Conservation (phyloP, 2,888 invertebrate species). For the Drosophila nigricruria region DNA sequence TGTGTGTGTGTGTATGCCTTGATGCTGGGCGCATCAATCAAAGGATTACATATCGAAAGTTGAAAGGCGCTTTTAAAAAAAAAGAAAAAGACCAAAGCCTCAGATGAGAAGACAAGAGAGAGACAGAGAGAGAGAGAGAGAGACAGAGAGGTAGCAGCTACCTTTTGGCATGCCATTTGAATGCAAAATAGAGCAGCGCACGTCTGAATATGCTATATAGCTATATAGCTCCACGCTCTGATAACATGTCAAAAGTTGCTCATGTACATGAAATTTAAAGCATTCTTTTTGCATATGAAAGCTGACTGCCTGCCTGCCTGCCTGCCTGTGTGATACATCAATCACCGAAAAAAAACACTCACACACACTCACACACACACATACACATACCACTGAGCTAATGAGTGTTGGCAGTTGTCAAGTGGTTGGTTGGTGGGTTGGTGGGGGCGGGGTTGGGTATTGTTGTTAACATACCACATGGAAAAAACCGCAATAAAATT, state of each 20-base stretch:
- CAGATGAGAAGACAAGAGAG: background rate
- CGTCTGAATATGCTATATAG: background rate
- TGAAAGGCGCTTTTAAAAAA: constrained; percentile 69
- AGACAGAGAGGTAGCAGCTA: background rate
- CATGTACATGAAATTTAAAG: constrained; percentile 66
- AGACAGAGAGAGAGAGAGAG: constrained; percentile 1
- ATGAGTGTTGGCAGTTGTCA: constrained; percentile 67
- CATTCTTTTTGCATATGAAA: constrained; percentile 36
- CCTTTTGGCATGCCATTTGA: constrained; percentile 66
- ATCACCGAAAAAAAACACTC: constrained; percentile 53
- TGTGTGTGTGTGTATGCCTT: constrained; percentile 39
- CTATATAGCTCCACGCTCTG: constrained; percentile 13
- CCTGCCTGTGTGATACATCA: constrained; percentile 56
- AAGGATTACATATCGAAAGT: constrained; percentile 80
- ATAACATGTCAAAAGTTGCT: constrained; percentile 65
- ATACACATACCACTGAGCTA: constrained; percentile 47
- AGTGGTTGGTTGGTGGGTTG: constrained; percentile 7
- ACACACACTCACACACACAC: background rate
- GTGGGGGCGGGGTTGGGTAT: background rate
- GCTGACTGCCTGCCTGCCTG: background rate
- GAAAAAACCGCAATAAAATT: constrained; percentile 63
- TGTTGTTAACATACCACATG: constrained; percentile 54
- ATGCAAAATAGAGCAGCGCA: constrained; percentile 64
- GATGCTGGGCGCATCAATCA: constrained; percentile 73
- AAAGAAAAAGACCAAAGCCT: background rate